Evolutionary conservation across 2,888 invertebrate genomes (phyloP), one percentile per base, ranked within the genome.

Genomic region (Amorpha juglandis): DNA sequence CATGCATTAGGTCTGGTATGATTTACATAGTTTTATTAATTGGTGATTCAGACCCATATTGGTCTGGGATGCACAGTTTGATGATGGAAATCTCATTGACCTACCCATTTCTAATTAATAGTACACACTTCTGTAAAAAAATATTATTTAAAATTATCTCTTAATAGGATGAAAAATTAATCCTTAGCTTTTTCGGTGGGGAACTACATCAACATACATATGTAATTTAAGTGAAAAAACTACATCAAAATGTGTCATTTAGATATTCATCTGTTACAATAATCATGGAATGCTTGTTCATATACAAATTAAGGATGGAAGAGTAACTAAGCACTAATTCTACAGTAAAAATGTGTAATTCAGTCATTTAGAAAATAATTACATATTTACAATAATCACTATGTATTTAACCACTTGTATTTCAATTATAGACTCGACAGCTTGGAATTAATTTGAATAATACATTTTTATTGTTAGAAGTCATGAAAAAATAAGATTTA

Each of bases 321-420:
- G 52, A 63, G 52, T 62, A 67, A 12, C 58, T 42, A 58, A 58
- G 42, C 42, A 58, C 58, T 58, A 58, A 58, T 7, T 19, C 38
- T 58, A 63, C 51, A 63, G n/a, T 63, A 51, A 66, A 21, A 65
- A 58, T 67, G 27, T 70, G 70, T 69, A 77, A 69, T 63, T 78
- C 77, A 77, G 77, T 78, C 78, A 69, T 72, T 70, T 66, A 58
- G 42, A 58, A 58, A 58, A 52, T 62, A 67, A 48, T 55, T 75
- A 74, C 77, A 75, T 76, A 74, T 70, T 76, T 75, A 75, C 74
- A 75, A 66, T 64, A 42, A 42, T 42, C 8, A 42, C 2, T 64
- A 69, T 45, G 12, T 19, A 64, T 45, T 35, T 51, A 12, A 45
- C 64, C 67, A 66, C 62, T 7, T 38, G 50, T 63, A 66, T 70